Evolutionary conservation across 2,888 invertebrate species (phyloP).

Genomic region (Serrognathus titanus): DNA sequence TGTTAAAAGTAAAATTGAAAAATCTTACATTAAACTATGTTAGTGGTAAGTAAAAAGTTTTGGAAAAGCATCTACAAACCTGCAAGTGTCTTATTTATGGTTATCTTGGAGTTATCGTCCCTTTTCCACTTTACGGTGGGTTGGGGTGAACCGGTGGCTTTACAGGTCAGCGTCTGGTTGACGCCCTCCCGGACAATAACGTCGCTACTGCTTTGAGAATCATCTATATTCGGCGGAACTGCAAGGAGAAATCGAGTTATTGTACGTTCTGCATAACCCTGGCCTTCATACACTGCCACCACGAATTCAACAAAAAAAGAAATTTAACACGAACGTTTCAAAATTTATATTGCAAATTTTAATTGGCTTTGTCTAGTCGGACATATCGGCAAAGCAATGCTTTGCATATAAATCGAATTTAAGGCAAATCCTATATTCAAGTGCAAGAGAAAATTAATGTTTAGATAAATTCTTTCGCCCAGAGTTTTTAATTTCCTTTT

Average conservation of each 20-base stretch:
- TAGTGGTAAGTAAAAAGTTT: slow-evolving; percentile 26
- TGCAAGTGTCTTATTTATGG: slow-evolving; percentile 77
- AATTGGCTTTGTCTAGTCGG: too few relatives aligned
- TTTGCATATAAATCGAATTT: too few relatives aligned
- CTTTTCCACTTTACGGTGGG: slow-evolving; percentile 90
- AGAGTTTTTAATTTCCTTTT: too few relatives aligned
- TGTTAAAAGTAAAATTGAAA: not conserved
- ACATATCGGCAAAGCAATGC: too few relatives aligned
- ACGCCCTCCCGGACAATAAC: slow-evolving; percentile 87
- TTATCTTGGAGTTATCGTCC: slow-evolving; percentile 83
- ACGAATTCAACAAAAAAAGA: too few relatives aligned
- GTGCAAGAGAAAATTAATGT: too few relatives aligned
- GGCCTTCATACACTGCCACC: too few relatives aligned
- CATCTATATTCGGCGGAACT: slow-evolving; percentile 92
- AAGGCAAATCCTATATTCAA: too few relatives aligned
- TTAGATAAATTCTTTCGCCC: too few relatives aligned
- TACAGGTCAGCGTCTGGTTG: slow-evolving; percentile 84
- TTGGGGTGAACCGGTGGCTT: slow-evolving; percentile 84
- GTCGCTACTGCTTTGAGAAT: slow-evolving; percentile 86
- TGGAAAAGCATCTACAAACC: slow-evolving; percentile 53
- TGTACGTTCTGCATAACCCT: not conserved
- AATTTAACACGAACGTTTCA: too few relatives aligned
- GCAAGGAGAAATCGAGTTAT: slow-evolving; percentile 34
- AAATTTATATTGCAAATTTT: too few relatives aligned
- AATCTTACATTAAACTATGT: not conserved